These are phyloP conservation scores for Astropecten irregularis DNA, from an alignment of 53 echinoderm and acorn worm genomes.

Conservation along the genomic window DNA sequence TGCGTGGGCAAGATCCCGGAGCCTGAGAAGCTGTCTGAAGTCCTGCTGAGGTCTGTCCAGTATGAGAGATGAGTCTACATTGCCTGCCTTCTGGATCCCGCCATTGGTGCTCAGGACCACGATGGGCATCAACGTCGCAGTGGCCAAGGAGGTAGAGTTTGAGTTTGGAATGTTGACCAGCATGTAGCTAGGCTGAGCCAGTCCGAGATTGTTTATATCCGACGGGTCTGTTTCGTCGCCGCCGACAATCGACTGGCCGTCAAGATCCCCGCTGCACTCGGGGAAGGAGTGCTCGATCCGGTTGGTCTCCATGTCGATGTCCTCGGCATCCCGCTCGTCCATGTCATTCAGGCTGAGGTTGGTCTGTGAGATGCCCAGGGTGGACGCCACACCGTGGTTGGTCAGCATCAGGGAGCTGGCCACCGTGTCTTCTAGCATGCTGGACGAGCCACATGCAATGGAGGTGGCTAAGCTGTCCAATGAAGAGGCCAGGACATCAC, in stretches of 20 bases:
- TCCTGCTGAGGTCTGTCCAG: conserved; percentile 42
- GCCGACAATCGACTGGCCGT: conserved; percentile 15
- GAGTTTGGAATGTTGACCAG: conserved; percentile 75
- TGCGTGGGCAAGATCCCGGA: conserved; percentile 90
- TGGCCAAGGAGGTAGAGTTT: conserved; percentile 26
- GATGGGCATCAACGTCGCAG: conserved; percentile 75
- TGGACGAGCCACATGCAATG: conserved; percentile 29
- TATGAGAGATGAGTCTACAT: conserved; percentile 3
- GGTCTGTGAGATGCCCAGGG: conserved; percentile 71
- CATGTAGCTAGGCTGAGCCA: conserved; percentile 72
- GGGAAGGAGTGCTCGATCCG: conserved; percentile 34
- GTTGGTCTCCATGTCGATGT: background rate
- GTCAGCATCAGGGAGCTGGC: conserved; percentile 38
- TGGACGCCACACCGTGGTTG: conserved; percentile 50
- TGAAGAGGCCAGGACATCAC: conserved; percentile 27
- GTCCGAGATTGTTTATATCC: conserved; percentile 62
- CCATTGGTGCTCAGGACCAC: conserved; percentile 67
- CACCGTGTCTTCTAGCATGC: conserved; percentile 40
- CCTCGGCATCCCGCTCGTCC: conserved; percentile 6
- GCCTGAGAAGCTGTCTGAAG: conserved; percentile 64
- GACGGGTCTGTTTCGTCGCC: conserved; percentile 17
- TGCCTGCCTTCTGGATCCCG: conserved; percentile 49
- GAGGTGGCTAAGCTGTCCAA: conserved; percentile 40
- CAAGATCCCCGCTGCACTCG: conserved; percentile 18
- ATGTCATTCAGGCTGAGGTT: conserved; percentile 67